phyloP scores from a whole-genome alignment of 2,888 invertebrate genomes.

The Parnassius orleans region DNA sequence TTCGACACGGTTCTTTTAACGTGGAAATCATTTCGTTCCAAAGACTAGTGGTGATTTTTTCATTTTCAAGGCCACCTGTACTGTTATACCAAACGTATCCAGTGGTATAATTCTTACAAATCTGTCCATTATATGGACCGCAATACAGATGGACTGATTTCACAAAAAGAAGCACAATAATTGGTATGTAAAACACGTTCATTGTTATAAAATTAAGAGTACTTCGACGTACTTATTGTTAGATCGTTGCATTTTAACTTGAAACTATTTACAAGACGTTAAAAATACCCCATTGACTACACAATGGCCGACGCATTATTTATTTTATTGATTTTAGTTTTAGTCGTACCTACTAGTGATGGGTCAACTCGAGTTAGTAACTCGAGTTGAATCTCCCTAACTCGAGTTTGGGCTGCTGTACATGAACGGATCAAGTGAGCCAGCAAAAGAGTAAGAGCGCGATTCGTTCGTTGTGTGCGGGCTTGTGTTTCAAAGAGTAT shows the following conservation, averaged over 20 bases:
- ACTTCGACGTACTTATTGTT: conserved; percentile 53
- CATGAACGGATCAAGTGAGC: no score
- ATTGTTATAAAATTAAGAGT: conserved; percentile 55
- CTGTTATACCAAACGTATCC: conserved; percentile 90
- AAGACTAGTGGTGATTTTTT: conserved; percentile 89
- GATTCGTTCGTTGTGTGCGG: no score
- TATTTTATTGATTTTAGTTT: conserved; percentile 67
- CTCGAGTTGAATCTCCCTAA: no score
- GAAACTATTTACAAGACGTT: conserved; percentile 43
- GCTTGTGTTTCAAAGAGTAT: no score
- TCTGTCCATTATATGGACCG: conserved; percentile 92
- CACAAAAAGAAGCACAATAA: conserved; percentile 61
- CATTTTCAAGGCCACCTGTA: conserved; percentile 89
- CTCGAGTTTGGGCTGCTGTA: no score
- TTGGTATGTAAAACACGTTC: conserved; percentile 55
- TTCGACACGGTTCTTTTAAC: conserved; percentile 90
- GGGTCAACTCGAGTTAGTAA: no score
- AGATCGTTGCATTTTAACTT: conserved; percentile 64
- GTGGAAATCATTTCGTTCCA: conserved; percentile 93
- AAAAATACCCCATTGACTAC: conserved; percentile 51
- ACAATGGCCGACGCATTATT: conserved; percentile 73
- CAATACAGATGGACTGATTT: conserved; percentile 86
- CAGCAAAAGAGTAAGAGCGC: no score
- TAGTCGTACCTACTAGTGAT: no score
- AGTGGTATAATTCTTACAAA: conserved; percentile 86